These are phyloP conservation scores for Semibalanus balanoides DNA, from an alignment of 1,140 invertebrate genomes.

Conservation along the genomic window DNA sequence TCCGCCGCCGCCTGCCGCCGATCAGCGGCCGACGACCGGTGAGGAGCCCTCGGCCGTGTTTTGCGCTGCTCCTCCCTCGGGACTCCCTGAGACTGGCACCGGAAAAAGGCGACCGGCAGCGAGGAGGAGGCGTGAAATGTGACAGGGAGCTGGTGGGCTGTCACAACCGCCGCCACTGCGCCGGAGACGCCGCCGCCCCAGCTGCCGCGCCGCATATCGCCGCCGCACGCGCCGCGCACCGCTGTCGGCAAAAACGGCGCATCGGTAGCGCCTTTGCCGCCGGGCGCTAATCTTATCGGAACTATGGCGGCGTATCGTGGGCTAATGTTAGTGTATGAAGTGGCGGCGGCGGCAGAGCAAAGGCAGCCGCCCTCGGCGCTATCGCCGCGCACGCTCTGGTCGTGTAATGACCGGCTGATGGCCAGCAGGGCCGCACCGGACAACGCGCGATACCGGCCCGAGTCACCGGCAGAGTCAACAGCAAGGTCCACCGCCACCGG, in stretches of 20 bases:
- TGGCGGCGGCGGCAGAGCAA: background rate
- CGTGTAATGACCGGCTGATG: background rate
- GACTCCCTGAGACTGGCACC: background rate
- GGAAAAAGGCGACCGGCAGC: background rate
- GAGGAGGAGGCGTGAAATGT: too few species aligned
- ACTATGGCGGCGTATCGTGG: background rate
- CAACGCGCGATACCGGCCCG: background rate
- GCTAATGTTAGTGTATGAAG: background rate
- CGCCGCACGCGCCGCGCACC: background rate
- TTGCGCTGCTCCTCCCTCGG: background rate
- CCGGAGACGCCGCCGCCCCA: too few species aligned
- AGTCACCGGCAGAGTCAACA: too few species aligned
- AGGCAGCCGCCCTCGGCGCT: background rate
- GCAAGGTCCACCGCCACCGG: too few species aligned
- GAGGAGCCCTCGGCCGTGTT: too few species aligned
- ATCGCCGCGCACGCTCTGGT: background rate
- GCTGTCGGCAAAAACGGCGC: background rate
- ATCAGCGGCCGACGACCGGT: too few species aligned
- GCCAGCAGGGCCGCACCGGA: too few species aligned
- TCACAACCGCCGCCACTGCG: background rate
- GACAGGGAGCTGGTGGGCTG: background rate
- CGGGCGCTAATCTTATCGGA: background rate
- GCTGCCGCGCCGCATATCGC: background rate
- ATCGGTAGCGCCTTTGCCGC: background rate
- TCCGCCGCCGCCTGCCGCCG: too few species aligned